These are phyloP conservation scores for Yponomeuta malinellus DNA, from an alignment of 2,888 invertebrate species.

Conservation along the genomic window DNA sequence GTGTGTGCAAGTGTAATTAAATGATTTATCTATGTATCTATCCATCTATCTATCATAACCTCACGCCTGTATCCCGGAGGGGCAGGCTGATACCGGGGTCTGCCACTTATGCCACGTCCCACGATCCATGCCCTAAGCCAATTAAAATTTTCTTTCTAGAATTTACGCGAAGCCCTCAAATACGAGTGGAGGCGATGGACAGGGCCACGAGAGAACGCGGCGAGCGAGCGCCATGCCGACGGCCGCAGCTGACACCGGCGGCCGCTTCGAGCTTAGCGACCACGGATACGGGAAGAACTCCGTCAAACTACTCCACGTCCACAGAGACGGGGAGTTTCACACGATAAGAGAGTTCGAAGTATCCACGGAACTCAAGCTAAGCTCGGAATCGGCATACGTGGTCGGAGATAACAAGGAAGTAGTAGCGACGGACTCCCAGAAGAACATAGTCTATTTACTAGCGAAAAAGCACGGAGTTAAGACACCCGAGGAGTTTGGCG, in stretches of 20 bases:
- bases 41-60: too few relatives aligned
- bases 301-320: constrained; percentile 83
- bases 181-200: constrained; percentile 46
- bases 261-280: constrained; percentile 77
- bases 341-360: constrained; percentile 84
- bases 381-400: constrained; percentile 82
- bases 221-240: constrained; percentile 38
- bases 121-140: too few relatives aligned
- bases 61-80: too few relatives aligned
- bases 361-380: constrained; percentile 80
- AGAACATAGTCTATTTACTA: constrained; percentile 86
- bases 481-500: constrained; percentile 85
- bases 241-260: constrained; percentile 61
- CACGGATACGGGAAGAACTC: constrained; percentile 85
- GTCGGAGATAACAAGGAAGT: constrained; percentile 86
- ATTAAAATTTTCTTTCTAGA: constrained; percentile 36
- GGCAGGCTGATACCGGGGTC: too few relatives aligned
- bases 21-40: too few relatives aligned
- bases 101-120: too few relatives aligned
- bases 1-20: too few relatives aligned
- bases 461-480: constrained; percentile 86
- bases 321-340: constrained; percentile 80
- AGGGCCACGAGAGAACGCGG: constrained; percentile 12
- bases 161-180: constrained; percentile 70
- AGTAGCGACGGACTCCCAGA: constrained; percentile 88